Evolutionary conservation across 2,888 invertebrate genomes (phyloP).

Genomic region (Girardia tigrina): DNA sequence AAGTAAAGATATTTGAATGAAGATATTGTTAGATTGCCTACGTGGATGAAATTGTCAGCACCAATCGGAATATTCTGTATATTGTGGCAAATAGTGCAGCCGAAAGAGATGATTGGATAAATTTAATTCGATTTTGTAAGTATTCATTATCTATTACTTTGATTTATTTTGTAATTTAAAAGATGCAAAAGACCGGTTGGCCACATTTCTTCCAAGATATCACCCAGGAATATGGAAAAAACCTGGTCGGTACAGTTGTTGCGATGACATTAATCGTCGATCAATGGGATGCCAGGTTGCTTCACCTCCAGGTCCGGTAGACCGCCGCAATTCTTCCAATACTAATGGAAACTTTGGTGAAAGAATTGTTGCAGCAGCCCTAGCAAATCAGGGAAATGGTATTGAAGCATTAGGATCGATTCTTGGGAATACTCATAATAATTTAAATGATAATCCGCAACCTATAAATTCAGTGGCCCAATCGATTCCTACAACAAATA

Average conservation of each 20-base stretch:
- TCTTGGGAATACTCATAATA: conserved; percentile 15
- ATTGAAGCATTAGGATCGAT: conserved; percentile 12
- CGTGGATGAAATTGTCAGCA: conserved; percentile 30
- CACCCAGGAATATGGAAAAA: conserved; percentile 39
- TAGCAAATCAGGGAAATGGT: conserved; percentile 3
- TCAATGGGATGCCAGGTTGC: conserved; percentile 36
- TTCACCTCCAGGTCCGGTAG: conserved; percentile 10
- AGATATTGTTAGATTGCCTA: conserved; percentile 42
- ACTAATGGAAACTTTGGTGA: not conserved
- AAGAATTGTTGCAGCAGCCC: conserved; percentile 13
- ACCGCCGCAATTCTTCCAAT: not conserved
- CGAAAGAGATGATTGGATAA: conserved; percentile 70
- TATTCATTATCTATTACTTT: conserved; percentile 31
- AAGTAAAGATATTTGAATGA: no score
- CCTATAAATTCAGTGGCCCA: not conserved
- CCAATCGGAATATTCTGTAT: conserved; percentile 55
- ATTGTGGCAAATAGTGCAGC: conserved; percentile 64
- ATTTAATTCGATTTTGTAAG: conserved; percentile 65
- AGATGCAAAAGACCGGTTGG: conserved; percentile 34
- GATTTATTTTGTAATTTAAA: not conserved
- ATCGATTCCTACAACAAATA: conserved; percentile 12
- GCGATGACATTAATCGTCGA: conserved; percentile 35
- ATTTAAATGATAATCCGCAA: not conserved
- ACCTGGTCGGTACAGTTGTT: conserved; percentile 38
- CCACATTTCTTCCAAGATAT: conserved; percentile 35